Conservation (phyloP, 2,888 invertebrate species). For the Ametastegia equiseti region DNA sequence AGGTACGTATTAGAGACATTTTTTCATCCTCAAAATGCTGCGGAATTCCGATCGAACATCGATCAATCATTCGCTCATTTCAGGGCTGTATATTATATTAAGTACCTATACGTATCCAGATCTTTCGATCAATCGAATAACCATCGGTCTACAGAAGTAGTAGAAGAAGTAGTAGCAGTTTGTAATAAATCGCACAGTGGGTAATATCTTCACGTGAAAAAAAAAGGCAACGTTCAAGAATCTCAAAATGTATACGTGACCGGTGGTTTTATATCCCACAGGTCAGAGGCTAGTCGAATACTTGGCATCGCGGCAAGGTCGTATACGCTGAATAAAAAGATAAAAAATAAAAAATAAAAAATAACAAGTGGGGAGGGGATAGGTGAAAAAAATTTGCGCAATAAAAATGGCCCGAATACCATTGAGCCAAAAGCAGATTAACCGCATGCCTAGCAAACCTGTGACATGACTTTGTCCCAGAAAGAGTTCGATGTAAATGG, state of each 20-base stretch:
- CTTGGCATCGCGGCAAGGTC: constrained; percentile 1
- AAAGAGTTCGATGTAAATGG: background rate
- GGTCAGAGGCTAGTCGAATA: background rate
- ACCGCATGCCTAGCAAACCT: background rate
- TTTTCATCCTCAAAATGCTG: background rate
- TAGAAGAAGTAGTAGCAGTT: background rate
- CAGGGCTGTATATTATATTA: background rate
- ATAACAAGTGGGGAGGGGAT: background rate
- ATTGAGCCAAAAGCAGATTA: background rate
- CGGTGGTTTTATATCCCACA: background rate
- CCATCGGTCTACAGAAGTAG: too few relatives aligned
- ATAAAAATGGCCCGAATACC: background rate
- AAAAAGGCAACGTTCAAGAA: background rate
- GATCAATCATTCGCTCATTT: background rate
- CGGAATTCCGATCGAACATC: background rate
- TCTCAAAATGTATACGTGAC: background rate
- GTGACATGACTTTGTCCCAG: background rate
- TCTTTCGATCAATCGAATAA: too few relatives aligned
- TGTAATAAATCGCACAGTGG: background rate
- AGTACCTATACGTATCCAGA: too few relatives aligned
- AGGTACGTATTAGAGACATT: background rate
- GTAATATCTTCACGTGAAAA: background rate
- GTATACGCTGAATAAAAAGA: background rate
- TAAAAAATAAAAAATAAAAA: background rate
- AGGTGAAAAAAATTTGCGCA: background rate